These are phyloP conservation scores for Limosa lapponica DNA, from an alignment of 2,797 vertebrate species.

Conservation along the genomic window DNA sequence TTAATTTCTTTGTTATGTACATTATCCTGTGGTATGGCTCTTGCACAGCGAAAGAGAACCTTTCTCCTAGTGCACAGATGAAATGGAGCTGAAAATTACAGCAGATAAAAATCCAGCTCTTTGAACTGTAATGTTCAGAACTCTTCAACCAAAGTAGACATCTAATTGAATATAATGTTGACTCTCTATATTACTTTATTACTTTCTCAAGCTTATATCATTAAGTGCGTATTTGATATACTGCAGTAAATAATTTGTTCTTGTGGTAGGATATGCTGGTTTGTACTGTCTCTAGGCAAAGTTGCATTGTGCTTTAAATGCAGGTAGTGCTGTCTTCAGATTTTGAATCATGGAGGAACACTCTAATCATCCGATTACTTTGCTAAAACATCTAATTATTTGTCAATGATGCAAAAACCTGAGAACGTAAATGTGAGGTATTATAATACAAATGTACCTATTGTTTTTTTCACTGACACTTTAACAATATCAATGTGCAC, in stretches of 20 bases:
- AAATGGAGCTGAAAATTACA: slow-evolving; percentile 56
- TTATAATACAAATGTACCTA: background rate
- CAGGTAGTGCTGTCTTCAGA: background rate
- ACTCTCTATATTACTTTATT: background rate
- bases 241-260: background rate
- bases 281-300: background rate
- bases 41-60: background rate
- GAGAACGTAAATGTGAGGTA: background rate
- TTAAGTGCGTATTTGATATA: background rate
- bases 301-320: background rate
- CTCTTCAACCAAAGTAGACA: background rate
- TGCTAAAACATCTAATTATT: slow-evolving; percentile 16
- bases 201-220: background rate
- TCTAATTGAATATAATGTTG: slow-evolving; percentile 19
- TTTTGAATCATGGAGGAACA: background rate
- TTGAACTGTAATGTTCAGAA: background rate
- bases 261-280: background rate
- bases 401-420: background rate
- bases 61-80: background rate
- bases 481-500: background rate
- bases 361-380: background rate
- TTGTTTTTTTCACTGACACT: background rate
- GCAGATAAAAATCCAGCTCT: slow-evolving; percentile 19
- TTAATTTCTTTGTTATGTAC: background rate
- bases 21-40: background rate